Base-by-base conservation (phyloP, 2,888 invertebrate species). In the Tenthredo scrophulariae region DNA sequence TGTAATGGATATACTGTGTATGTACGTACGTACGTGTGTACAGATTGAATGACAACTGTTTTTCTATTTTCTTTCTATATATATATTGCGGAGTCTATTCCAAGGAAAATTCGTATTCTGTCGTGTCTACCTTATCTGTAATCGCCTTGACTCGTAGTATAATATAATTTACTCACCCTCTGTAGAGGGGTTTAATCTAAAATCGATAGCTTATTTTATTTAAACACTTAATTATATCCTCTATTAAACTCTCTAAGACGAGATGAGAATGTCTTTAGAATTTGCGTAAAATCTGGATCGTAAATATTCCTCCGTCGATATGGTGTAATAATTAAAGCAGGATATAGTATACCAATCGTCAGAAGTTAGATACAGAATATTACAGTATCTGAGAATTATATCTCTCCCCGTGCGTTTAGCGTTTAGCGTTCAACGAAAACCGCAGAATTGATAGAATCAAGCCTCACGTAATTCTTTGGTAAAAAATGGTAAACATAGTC, bases 201-300 rank as follows among this genome's bases (percentile, higher is more conserved):
- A 54, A 54, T 54, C 54, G 54, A 54, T 54, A n/a, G n/a, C n/a
- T 54, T n/a, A n/a, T 54, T 46, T 54, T 54, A 54, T 54, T 54
- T 54, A n/a, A 54, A 54, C n/a, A 54, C 18, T 54, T n/a, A n/a
- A 54, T 54, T n/a, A 54, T n/a, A 7, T n/a, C 54, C 54, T n/a
- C 6, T 54, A 54, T n/a, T 54, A n/a, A 54, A 54, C 54, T 54
- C n/a, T 54, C 54, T n/a, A n/a, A 54, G 7, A 7, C 7, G n/a
- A n/a, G n/a, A n/a, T 54, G n/a, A n/a, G n/a, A 54, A 54, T 54
- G n/a, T 54, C 54, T 54, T 54, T 54, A 54, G 54, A 54, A 54
- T 54, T n/a, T 54, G 54, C 7, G 37, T 7, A 7, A 54, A 54
- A 54, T 54, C 54, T 0, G 1, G 7, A n/a, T n/a, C 7, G 7